Conservation (phyloP, 1,140 invertebrate genomes). For the Vanessa atalanta region DNA sequence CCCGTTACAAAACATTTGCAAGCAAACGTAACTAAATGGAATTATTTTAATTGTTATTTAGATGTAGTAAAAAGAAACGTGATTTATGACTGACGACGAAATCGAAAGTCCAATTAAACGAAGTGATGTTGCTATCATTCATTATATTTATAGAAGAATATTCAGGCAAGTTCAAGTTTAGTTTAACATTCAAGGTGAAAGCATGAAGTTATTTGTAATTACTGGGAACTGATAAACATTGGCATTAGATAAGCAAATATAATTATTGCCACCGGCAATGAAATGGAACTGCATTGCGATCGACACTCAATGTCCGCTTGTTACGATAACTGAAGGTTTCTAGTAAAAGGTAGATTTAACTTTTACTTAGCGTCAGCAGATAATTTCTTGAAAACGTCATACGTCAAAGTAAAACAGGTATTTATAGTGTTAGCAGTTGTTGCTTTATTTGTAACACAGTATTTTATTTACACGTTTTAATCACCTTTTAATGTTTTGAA, state of each 20-base stretch:
- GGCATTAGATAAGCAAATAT: conserved; percentile 18
- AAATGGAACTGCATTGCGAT: conserved; percentile 8
- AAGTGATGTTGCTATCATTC: too few relatives aligned
- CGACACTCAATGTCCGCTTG: neutral
- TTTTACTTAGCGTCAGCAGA: conserved; percentile 1
- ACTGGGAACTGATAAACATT: conserved; percentile 16
- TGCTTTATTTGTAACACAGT: too few relatives aligned
- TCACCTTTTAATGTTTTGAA: too few relatives aligned
- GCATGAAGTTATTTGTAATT: neutral
- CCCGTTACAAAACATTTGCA: too few relatives aligned
- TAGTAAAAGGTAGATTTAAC: neutral
- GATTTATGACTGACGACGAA: too few relatives aligned
- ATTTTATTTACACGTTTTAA: neutral
- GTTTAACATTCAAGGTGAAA: neutral
- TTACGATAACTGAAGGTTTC: neutral
- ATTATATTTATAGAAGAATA: neutral
- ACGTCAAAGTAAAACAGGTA: neutral
- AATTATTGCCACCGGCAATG: conserved; percentile 9
- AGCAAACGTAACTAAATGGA: too few relatives aligned
- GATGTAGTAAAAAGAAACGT: too few relatives aligned
- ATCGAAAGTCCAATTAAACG: too few relatives aligned
- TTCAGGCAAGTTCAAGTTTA: neutral
- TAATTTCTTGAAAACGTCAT: neutral
- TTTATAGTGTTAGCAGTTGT: neutral
- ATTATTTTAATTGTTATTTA: too few relatives aligned